Conservation (phyloP, 2,797 vertebrate genomes). For the Florisuga fusca region DNA sequence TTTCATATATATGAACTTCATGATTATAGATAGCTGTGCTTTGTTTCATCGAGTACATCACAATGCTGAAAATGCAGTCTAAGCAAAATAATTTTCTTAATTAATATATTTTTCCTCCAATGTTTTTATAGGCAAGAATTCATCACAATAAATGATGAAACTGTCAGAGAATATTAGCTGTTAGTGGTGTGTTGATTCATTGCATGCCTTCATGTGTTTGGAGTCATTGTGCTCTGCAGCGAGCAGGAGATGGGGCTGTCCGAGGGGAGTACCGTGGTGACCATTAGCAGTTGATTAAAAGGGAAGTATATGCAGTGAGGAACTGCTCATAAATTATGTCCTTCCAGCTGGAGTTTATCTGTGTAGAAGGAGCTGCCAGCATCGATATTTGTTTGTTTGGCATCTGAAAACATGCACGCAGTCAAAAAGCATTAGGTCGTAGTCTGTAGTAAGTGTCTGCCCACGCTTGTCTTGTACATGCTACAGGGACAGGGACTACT, state of each 20-base stretch:
- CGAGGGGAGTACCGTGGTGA: not conserved
- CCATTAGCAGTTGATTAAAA: slow-evolving; percentile 52
- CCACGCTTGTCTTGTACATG: rapidly evolving
- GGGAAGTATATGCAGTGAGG: slow-evolving; percentile 26
- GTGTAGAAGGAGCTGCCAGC: not conserved
- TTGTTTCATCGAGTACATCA: not conserved
- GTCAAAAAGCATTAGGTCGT: not conserved
- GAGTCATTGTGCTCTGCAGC: not conserved
- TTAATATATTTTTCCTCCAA: slow-evolving; percentile 7
- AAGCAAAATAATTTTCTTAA: slow-evolving; percentile 43
- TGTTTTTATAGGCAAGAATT: slow-evolving; percentile 47
- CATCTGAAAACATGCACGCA: not conserved
- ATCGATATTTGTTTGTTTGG: slow-evolving; percentile 1
- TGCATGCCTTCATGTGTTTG: not conserved
- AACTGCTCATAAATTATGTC: slow-evolving; percentile 45
- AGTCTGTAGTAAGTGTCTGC: not conserved
- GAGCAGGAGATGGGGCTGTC: slow-evolving; percentile 32
- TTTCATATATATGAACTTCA: not conserved
- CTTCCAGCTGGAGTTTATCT: slow-evolving; percentile 41
- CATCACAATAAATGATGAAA: slow-evolving; percentile 53
- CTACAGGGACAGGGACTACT: rapidly evolving
- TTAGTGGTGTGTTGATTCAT: slow-evolving; percentile 43
- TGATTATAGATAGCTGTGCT: not conserved
- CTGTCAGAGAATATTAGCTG: slow-evolving; percentile 56
- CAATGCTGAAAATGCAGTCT: not conserved